These are phyloP conservation scores for Odontomachus brunneus DNA, from an alignment of 1,140 invertebrate genomes.

Conservation along the genomic window DNA sequence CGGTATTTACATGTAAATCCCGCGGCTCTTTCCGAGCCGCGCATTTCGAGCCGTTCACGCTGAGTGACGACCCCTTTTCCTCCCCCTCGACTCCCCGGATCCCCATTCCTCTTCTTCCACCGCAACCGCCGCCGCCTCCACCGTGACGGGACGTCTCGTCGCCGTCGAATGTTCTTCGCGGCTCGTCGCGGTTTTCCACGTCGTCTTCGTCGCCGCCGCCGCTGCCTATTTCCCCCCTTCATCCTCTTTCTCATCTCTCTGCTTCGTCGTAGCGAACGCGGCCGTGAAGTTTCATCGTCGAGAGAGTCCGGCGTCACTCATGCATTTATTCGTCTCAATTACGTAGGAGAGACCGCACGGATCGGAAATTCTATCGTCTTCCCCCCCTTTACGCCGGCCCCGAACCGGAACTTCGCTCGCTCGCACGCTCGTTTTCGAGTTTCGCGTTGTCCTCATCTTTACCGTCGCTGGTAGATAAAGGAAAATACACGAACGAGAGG, in stretches of 20 bases:
- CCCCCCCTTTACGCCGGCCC: neutral
- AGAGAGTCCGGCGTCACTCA: slow-evolving; percentile 56
- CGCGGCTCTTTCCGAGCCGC: slow-evolving; percentile 30
- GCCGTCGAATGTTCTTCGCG: slow-evolving; percentile 55
- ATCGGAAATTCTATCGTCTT: slow-evolving; percentile 55
- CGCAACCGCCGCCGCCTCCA: no score
- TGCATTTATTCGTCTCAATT: slow-evolving; percentile 75
- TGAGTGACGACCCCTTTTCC: slow-evolving; percentile 36
- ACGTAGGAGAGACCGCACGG: slow-evolving; percentile 23
- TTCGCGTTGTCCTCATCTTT: no score
- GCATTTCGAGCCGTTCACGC: slow-evolving; percentile 30
- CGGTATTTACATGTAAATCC: slow-evolving; percentile 63
- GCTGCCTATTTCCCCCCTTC: neutral
- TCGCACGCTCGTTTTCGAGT: neutral
- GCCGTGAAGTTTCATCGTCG: slow-evolving; percentile 50
- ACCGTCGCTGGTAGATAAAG: neutral
- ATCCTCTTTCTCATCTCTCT: neutral
- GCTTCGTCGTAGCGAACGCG: slow-evolving; percentile 14
- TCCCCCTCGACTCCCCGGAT: no score
- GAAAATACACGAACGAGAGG: neutral
- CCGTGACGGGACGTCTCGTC: neutral
- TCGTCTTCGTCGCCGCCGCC: neutral
- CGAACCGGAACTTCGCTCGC: slow-evolving; percentile 9
- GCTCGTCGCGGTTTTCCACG: slow-evolving; percentile 1
- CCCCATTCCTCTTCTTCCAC: no score